Percentiles rank a stretch among this genome's conserved stretches.
Conservation (phyloP, 2,797 vertebrate species). For the Periophthalmus magnuspinnatus region DNA sequence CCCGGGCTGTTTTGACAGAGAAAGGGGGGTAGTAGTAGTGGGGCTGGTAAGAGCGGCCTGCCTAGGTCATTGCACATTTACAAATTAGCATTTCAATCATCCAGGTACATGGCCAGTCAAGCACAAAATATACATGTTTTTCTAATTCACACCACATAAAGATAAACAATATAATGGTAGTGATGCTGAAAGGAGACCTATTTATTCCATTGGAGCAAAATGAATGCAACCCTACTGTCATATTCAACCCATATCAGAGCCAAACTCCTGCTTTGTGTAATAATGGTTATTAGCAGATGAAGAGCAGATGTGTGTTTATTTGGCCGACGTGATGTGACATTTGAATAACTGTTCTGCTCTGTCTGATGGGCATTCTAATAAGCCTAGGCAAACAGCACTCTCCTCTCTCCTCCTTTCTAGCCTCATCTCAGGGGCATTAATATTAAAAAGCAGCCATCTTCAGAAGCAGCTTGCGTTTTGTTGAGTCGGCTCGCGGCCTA, state of each 20-base stretch:
- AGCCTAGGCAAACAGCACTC: slow-evolving; percentile 70
- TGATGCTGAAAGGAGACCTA: slow-evolving; percentile 37
- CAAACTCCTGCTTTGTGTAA: slow-evolving; percentile 62
- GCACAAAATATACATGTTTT: slow-evolving; percentile 78
- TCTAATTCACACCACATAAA: slow-evolving; percentile 56
- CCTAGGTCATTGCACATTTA: slow-evolving; percentile 81
- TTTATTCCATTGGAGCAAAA: slow-evolving; percentile 23
- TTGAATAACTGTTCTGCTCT: slow-evolving; percentile 73
- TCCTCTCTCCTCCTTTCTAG: slow-evolving; percentile 41
- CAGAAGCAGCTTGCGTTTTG: slow-evolving; percentile 56
- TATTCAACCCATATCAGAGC: slow-evolving; percentile 39
- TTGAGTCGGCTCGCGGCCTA: slow-evolving; percentile 50
- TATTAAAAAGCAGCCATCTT: slow-evolving; percentile 73
- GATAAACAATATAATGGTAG: slow-evolving; percentile 68
- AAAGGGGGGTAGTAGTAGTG: slow-evolving; percentile 30
- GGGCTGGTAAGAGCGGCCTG: slow-evolving; percentile 60
- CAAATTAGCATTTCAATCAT: slow-evolving; percentile 84
- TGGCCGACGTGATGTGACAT: slow-evolving; percentile 72
- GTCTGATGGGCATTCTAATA: slow-evolving; percentile 75
- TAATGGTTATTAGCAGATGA: slow-evolving; percentile 70
- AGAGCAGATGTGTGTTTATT: slow-evolving; percentile 73
- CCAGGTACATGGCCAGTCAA: slow-evolving; percentile 69
- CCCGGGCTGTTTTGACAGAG: slow-evolving; percentile 74
- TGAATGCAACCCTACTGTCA: slow-evolving; percentile 21
- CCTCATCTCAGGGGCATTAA: slow-evolving; percentile 68